phyloP scores from a whole-genome alignment of 2,888 invertebrate species.

The Tinea semifulvella region DNA sequence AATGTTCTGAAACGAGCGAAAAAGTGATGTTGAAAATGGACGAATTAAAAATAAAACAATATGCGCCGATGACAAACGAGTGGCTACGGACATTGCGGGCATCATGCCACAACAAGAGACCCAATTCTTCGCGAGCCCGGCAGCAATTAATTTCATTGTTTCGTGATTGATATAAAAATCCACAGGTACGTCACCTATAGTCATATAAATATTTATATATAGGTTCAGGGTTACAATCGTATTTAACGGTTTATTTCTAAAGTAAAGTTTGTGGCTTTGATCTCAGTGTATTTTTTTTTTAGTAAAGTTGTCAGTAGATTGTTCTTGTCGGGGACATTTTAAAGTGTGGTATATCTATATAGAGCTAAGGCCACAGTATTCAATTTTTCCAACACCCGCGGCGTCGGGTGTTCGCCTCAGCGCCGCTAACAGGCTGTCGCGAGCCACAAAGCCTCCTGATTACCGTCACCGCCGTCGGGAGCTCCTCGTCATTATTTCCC shows the following conservation, averaged over 20 bases:
- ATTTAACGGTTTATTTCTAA: too few relatives aligned
- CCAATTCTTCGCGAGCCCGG: constrained; percentile 5
- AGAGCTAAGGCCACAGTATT: constrained; percentile 22
- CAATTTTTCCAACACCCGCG: constrained; percentile 55
- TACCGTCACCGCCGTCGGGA: constrained; percentile 47
- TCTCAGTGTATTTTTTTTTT: too few relatives aligned
- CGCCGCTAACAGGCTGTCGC: constrained; percentile 48
- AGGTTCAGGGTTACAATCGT: too few relatives aligned
- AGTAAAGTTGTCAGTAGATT: too few relatives aligned
- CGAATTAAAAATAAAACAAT: constrained; percentile 42
- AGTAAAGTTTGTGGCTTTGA: too few relatives aligned
- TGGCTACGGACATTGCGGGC: constrained; percentile 18
- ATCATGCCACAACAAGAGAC: constrained; percentile 3
- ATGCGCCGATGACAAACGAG: constrained; percentile 38
- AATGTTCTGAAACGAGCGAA: constrained; percentile 24
- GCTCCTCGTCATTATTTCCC: constrained; percentile 58
- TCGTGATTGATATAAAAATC: too few relatives aligned
- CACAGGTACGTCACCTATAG: too few relatives aligned
- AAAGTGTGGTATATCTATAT: too few relatives aligned
- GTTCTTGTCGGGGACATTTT: too few relatives aligned
- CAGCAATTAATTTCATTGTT: constrained; percentile 9
- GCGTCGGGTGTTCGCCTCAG: constrained; percentile 32
- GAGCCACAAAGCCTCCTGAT: constrained; percentile 59
- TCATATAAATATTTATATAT: too few relatives aligned
- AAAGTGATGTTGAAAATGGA: constrained; percentile 21